phyloP scores from a whole-genome alignment of 2,797 vertebrate genomes.

The Euphonia xanthogaster region DNA sequence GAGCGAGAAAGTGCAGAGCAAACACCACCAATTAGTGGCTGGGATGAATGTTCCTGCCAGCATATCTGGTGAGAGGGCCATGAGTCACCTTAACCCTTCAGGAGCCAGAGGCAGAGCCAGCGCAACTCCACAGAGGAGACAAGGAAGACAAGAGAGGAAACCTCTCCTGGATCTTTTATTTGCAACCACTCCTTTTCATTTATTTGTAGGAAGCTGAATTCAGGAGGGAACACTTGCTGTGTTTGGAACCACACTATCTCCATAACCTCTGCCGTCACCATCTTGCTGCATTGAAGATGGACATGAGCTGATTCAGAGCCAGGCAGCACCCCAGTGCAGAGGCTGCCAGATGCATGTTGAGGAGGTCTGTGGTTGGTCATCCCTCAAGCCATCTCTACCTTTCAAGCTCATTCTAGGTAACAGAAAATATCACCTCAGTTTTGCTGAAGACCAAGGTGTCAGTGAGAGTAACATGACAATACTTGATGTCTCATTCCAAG shows the following conservation, averaged over 20 bases:
- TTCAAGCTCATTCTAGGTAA: not conserved
- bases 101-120: not conserved
- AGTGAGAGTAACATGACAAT: not conserved
- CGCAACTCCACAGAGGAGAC: not conserved
- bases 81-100: constrained; percentile 64
- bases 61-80: constrained; percentile 48
- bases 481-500: not conserved
- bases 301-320: fast-evolving
- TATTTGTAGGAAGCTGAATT: not conserved
- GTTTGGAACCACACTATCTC: not conserved
- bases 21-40: constrained; percentile 65
- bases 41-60: constrained; percentile 51
- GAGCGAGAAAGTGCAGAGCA: constrained; percentile 64
- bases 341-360: not conserved
- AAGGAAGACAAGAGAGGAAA: not conserved
- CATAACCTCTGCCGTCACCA: not conserved
- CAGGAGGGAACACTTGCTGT: fast-evolving
- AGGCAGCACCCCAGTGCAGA: not conserved
- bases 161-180: not conserved
- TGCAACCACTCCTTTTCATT: not conserved
- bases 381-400: not conserved
- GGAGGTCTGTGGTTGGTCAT: not conserved
- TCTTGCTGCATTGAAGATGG: not conserved
- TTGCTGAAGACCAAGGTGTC: not conserved
- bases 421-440: not conserved